These are phyloP conservation scores for Antheraea pernyi DNA, from an alignment of 1,140 invertebrate species.

Conservation along the genomic window DNA sequence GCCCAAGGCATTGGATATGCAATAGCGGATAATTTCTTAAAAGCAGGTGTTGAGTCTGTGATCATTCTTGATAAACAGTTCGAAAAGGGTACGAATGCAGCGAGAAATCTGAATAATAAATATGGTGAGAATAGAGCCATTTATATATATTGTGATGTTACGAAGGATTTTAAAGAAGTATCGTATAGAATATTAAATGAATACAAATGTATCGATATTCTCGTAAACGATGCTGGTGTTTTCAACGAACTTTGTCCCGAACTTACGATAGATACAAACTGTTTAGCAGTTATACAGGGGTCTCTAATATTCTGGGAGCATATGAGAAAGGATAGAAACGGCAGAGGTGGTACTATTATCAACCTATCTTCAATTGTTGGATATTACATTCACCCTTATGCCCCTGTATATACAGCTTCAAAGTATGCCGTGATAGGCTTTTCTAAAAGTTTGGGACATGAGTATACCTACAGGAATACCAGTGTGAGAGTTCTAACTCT, in stretches of 20 bases:
- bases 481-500: not conserved
- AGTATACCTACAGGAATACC: not conserved
- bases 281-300: not conserved
- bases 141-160: too few species aligned
- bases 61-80: too few species aligned
- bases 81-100: too few species aligned
- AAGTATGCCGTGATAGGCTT: not conserved
- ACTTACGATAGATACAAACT: not conserved
- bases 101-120: too few species aligned
- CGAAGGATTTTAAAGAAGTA: too few species aligned
- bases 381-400: not conserved
- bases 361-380: not conserved
- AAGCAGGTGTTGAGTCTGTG: too few species aligned
- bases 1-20: too few species aligned
- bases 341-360: constrained; percentile 2
- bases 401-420: not conserved
- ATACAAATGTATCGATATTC: too few species aligned
- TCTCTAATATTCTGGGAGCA: not conserved
- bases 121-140: too few species aligned
- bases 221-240: not conserved
- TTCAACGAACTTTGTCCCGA: not conserved
- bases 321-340: constrained; percentile 5
- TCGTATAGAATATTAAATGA: too few species aligned
- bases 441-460: not conserved
- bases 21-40: too few species aligned